Conservation (phyloP, 1,140 invertebrate species). For the Formica exsecta region DNA sequence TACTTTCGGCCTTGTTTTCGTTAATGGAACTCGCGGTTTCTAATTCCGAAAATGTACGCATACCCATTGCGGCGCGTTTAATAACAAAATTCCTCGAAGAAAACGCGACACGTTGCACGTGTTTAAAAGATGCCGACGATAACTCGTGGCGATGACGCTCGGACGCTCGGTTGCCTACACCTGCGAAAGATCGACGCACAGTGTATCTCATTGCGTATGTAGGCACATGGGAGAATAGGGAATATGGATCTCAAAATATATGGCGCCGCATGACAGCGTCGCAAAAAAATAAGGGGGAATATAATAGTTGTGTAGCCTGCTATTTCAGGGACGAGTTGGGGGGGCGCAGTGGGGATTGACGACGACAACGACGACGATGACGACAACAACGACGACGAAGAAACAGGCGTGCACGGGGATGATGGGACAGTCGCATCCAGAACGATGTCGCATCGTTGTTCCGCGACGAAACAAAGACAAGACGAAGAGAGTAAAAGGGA, state of each 20-base stretch:
- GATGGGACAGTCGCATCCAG: slow-evolving; percentile 29
- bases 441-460: slow-evolving; percentile 61
- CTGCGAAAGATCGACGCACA: slow-evolving; percentile 22
- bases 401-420: slow-evolving; percentile 1
- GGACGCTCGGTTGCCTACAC: slow-evolving; percentile 7
- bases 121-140: slow-evolving; percentile 29
- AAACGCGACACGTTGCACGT: background rate
- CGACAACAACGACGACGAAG: slow-evolving; percentile 38
- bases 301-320: slow-evolving; percentile 80
- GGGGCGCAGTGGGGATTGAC: background rate
- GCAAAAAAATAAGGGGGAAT: slow-evolving; percentile 81
- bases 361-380: slow-evolving; percentile 56
- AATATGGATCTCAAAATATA: slow-evolving; percentile 80
- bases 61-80: background rate
- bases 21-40: background rate
- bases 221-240: slow-evolving; percentile 35
- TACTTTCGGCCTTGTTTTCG: background rate
- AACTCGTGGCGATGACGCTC: slow-evolving; percentile 28
- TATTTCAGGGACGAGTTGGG: slow-evolving; percentile 71
- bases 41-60: slow-evolving; percentile 7
- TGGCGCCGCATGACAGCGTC: slow-evolving; percentile 76
- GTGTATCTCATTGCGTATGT: slow-evolving; percentile 32
- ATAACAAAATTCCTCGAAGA: background rate
- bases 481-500: slow-evolving; percentile 20
- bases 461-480: slow-evolving; percentile 36